phyloP scores from a whole-genome alignment of 2,113 vertebrate genomes.

The Ptyas mucosa region DNA sequence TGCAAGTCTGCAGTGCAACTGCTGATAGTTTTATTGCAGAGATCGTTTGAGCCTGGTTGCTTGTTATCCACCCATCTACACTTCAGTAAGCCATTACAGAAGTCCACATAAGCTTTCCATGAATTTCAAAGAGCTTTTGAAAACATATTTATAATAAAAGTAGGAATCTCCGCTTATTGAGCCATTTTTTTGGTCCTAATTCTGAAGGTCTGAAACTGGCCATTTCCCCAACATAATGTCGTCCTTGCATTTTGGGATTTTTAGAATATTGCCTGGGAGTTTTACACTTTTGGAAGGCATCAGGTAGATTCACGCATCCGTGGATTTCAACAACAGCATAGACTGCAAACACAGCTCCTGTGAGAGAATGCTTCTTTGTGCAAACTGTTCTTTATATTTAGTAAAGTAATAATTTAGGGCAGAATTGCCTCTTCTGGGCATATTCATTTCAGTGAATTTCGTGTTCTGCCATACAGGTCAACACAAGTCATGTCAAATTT shows the following conservation, averaged over 20 bases:
- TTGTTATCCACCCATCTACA: background rate
- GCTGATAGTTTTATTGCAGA: background rate
- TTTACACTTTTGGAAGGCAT: background rate
- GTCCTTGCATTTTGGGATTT: background rate
- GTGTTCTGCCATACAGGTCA: background rate
- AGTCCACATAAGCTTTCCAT: slow-evolving; percentile 29
- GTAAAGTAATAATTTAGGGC: background rate
- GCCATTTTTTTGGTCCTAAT: background rate
- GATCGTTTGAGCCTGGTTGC: background rate
- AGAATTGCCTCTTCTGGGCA: background rate
- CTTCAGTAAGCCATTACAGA: slow-evolving; percentile 26
- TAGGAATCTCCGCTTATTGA: slow-evolving; percentile 34
- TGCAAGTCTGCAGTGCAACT: background rate
- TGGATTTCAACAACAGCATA: background rate
- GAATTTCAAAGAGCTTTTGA: slow-evolving; percentile 32
- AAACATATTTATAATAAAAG: slow-evolving; percentile 30
- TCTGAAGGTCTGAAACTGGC: background rate
- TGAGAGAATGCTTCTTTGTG: background rate
- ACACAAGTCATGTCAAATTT: background rate
- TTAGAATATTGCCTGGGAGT: background rate
- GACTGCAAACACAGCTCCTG: background rate
- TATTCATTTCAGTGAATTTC: background rate
- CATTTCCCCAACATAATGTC: background rate
- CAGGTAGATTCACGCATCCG: background rate
- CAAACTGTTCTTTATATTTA: background rate